Conservation (phyloP, 2,888 invertebrate genomes). For the Leptinotarsa haldemani region DNA sequence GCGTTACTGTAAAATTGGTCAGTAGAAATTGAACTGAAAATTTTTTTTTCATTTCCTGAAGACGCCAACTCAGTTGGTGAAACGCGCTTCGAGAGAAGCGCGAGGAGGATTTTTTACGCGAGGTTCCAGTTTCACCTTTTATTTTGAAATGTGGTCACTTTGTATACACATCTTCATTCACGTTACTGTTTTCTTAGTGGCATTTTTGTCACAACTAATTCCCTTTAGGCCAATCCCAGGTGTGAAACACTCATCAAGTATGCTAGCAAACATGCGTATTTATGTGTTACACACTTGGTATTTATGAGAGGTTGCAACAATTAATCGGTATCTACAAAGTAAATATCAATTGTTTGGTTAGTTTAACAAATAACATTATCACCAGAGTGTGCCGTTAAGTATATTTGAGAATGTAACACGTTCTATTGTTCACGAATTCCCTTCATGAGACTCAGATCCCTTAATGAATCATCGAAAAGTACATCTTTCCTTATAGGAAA, state of each 20-base stretch:
- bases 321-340: neutral
- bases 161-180: neutral
- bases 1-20: too few species aligned
- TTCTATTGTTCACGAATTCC: neutral
- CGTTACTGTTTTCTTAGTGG: neutral
- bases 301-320: slow-evolving; percentile 1
- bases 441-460: neutral
- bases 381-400: neutral
- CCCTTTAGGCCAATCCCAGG: neutral
- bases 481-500: too few species aligned
- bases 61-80: too few species aligned
- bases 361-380: neutral
- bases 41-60: too few species aligned
- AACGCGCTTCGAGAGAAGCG: too few species aligned
- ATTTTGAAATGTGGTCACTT: too few species aligned
- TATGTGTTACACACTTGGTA: neutral
- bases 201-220: neutral
- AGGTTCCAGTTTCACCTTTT: too few species aligned
- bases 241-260: neutral
- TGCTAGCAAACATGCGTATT: neutral
- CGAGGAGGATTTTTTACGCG: too few species aligned
- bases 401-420: neutral
- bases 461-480: neutral
- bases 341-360: neutral
- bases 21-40: too few species aligned